Conservation (phyloP, 1,140 invertebrate genomes). For the Orchestia grillus region DNA sequence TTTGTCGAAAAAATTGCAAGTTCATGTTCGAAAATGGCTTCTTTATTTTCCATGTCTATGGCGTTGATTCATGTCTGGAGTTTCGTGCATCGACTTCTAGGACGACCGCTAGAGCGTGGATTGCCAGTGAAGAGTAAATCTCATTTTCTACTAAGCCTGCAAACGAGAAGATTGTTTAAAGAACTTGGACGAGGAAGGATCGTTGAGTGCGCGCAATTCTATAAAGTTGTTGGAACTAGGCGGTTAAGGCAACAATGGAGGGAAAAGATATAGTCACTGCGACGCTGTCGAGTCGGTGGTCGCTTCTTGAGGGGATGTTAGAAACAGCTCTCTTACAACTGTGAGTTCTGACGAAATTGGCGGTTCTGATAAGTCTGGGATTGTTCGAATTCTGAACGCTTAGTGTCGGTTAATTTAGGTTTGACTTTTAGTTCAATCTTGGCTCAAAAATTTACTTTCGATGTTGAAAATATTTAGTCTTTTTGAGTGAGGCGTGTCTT, state of each 20-base stretch:
- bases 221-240: background rate
- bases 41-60: background rate
- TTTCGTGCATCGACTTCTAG: background rate
- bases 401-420: background rate
- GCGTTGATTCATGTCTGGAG: background rate
- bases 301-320: background rate
- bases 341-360: background rate
- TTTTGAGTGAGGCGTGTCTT: background rate
- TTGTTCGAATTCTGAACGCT: background rate
- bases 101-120: background rate
- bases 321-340: background rate
- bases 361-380: background rate
- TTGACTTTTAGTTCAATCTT: background rate
- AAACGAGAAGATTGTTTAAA: constrained; percentile 10
- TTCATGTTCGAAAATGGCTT: background rate
- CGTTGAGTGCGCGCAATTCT: background rate
- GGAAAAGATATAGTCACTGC: background rate
- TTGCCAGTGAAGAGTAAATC: background rate
- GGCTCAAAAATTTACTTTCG: background rate
- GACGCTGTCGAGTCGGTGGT: background rate
- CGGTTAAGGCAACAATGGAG: background rate
- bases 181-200: background rate
- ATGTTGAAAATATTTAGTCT: background rate
- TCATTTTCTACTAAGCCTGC: background rate
- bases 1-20: background rate